Percentiles rank a stretch among this genome's conserved stretches.
Conservation (phyloP, 2,113 vertebrate genomes). For the Nestor notabilis region DNA sequence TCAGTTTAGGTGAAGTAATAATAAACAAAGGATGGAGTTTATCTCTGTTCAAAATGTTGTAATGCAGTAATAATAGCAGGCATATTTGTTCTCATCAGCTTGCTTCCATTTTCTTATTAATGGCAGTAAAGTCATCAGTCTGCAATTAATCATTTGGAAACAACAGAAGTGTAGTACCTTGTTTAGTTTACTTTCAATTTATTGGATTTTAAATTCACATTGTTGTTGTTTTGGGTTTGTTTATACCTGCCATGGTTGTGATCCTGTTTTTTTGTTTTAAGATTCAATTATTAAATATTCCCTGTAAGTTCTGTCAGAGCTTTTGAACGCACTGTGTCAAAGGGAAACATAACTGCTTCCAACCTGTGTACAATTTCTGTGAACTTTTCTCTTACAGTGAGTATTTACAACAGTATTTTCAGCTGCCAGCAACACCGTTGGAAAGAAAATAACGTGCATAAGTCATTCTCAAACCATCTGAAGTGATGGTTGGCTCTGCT, state of each 20-base stretch:
- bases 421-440: not conserved
- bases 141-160: conserved; percentile 14
- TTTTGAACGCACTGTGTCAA: not conserved
- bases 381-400: not conserved
- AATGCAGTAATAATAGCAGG: not conserved
- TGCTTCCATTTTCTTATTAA: not conserved
- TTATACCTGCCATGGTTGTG: not conserved
- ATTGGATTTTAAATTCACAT: not conserved
- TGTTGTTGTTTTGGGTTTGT: not conserved
- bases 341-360: not conserved
- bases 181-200: not conserved
- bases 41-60: not conserved
- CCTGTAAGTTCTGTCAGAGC: not conserved
- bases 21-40: not conserved
- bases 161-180: not conserved
- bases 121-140: not conserved
- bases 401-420: not conserved
- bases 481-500: not conserved
- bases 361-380: not conserved
- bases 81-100: not conserved
- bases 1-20: conserved; percentile 2
- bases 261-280: not conserved
- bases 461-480: not conserved
- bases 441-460: not conserved
- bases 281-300: not conserved